These are phyloP conservation scores for Rhombomys opimus DNA, from an alignment of 2,113 vertebrate genomes.

Conservation along the genomic window DNA sequence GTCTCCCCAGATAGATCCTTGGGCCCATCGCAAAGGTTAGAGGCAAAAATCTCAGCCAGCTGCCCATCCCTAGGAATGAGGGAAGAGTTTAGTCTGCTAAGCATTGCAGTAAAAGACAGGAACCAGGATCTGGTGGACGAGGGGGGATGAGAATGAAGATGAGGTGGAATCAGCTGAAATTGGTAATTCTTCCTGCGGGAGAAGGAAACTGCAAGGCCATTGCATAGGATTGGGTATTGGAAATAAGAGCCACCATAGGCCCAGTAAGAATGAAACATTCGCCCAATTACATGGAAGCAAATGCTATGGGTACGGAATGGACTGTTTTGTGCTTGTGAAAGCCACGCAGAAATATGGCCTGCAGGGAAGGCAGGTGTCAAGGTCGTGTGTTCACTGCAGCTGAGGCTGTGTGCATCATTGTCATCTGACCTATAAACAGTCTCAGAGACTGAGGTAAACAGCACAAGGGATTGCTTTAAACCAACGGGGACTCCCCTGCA, in stretches of 20 bases:
- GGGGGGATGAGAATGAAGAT: background rate
- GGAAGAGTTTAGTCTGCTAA: background rate
- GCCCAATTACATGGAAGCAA: background rate
- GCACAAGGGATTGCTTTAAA: background rate
- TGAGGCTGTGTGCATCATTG: background rate
- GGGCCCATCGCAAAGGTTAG: background rate
- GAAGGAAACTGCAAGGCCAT: background rate
- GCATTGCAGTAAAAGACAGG: background rate
- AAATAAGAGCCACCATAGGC: background rate
- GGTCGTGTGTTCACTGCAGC: accelerated
- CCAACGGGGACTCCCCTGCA: too few relatives aligned
- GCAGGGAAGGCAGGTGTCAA: accelerated
- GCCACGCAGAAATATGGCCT: accelerated
- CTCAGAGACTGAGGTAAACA: background rate
- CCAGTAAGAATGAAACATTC: background rate
- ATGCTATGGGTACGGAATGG: background rate
- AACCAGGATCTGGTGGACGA: background rate
- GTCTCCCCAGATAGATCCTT: background rate
- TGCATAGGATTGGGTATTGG: background rate
- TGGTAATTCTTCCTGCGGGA: accelerated
- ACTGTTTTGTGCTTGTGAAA: accelerated
- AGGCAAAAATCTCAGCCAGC: background rate
- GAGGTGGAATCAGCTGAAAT: accelerated
- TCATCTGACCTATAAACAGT: accelerated
- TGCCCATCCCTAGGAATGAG: background rate